These are phyloP conservation scores for Phlogophora meticulosa DNA, from an alignment of 2,888 invertebrate species.

Conservation along the genomic window DNA sequence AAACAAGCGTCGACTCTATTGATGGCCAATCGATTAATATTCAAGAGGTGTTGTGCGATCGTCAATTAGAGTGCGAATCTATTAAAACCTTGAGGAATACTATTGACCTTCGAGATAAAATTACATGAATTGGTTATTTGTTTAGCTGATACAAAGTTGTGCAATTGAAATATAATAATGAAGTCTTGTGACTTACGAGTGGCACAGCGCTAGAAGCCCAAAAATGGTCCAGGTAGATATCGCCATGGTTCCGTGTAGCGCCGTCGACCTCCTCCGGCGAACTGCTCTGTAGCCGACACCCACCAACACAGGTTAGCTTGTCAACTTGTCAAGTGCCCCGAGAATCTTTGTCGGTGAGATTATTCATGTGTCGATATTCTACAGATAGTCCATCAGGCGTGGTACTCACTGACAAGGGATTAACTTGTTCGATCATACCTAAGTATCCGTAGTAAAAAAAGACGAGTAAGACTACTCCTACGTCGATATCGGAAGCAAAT, in stretches of 20 bases:
- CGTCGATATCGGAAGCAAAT: neutral
- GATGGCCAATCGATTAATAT: constrained; percentile 22
- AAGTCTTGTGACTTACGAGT: constrained; percentile 78
- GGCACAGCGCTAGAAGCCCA: constrained; percentile 80
- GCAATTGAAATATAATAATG: constrained; percentile 25
- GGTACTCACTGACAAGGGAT: constrained; percentile 58
- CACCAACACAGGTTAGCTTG: constrained; percentile 62
- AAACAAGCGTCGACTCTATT: neutral
- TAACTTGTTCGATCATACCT: constrained; percentile 29
- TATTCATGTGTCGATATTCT: constrained; percentile 55
- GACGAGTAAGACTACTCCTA: neutral
- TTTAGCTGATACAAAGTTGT: constrained; percentile 1
- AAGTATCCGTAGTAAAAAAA: constrained; percentile 35
- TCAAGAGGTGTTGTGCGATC: constrained; percentile 7
- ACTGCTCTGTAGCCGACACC: constrained; percentile 68
- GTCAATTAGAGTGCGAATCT: constrained; percentile 8
- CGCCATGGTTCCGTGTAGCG: constrained; percentile 79
- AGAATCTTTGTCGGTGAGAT: constrained; percentile 65
- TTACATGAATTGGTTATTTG: neutral
- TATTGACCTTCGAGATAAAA: constrained; percentile 25
- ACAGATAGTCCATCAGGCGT: constrained; percentile 50
- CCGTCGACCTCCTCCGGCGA: constrained; percentile 69
- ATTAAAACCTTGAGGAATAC: constrained; percentile 24
- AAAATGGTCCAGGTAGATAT: constrained; percentile 77
- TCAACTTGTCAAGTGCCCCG: constrained; percentile 65